These are phyloP conservation scores for Neofelis nebulosa DNA, from an alignment of 2,113 vertebrate genomes.

Conservation along the genomic window DNA sequence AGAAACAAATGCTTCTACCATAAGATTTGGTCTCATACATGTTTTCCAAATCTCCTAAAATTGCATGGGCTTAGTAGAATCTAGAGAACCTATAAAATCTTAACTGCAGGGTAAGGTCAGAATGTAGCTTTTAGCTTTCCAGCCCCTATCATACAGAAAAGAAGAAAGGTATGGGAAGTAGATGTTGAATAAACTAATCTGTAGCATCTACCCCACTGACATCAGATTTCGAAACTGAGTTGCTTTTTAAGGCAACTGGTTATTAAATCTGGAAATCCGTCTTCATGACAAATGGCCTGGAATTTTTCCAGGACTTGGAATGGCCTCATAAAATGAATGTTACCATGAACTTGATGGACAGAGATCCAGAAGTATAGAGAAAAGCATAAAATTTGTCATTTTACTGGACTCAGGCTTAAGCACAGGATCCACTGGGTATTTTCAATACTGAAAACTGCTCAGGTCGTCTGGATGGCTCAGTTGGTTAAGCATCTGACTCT, in stretches of 20 bases:
- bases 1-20: neutral
- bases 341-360: neutral
- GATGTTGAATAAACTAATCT: neutral
- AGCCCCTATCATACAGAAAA: neutral
- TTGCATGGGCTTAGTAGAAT: neutral
- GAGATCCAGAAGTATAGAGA: neutral
- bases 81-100: neutral
- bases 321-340: neutral
- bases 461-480: too few species aligned
- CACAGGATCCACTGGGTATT: neutral
- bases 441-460: neutral
- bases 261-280: neutral
- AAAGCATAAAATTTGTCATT: conserved; percentile 8
- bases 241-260: neutral
- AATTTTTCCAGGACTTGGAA: neutral
- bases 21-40: neutral
- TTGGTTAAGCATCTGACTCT: too few species aligned
- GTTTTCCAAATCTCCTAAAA: neutral
- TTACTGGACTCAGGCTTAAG: neutral
- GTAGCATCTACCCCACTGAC: neutral
- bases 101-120: neutral
- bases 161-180: neutral
- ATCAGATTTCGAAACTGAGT: neutral
- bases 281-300: neutral
- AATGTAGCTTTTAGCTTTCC: neutral